A percentile compares a stretch with the other conserved stretches of the same genome.
Evolutionary conservation across 2,113 vertebrate genomes (phyloP).

Genomic region (Triplophysa dalaica): DNA sequence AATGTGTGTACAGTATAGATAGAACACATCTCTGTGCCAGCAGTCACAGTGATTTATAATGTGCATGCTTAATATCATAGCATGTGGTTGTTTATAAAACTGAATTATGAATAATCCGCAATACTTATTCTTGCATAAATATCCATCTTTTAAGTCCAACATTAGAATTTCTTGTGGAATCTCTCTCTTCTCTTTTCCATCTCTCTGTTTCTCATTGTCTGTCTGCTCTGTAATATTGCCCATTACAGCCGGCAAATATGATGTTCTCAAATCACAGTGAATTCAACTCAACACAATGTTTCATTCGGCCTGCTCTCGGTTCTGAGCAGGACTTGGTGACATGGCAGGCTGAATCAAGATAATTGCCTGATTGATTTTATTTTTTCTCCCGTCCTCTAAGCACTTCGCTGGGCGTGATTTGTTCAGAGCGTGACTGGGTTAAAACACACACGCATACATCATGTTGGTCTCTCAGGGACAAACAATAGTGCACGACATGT

Average conservation of each 20-base stretch:
- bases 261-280: slow-evolving; percentile 59
- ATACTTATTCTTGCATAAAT: slow-evolving; percentile 1
- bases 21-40: neutral
- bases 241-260: slow-evolving; percentile 51
- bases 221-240: slow-evolving; percentile 23
- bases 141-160: neutral
- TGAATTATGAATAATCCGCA: neutral
- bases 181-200: slow-evolving; percentile 35
- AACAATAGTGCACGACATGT: slow-evolving; percentile 33
- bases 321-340: slow-evolving; percentile 60
- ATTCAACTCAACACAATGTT: slow-evolving; percentile 58
- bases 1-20: neutral
- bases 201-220: slow-evolving; percentile 29
- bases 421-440: slow-evolving; percentile 62
- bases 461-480: slow-evolving; percentile 43
- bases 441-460: slow-evolving; percentile 39
- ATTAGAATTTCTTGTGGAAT: slow-evolving; percentile 4
- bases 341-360: slow-evolving; percentile 70
- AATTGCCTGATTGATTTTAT: slow-evolving; percentile 74
- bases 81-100: neutral
- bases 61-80: neutral
- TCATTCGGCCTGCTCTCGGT: slow-evolving; percentile 40
- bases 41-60: neutral
- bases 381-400: slow-evolving; percentile 60
- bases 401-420: slow-evolving; percentile 67